phyloP scores from a whole-genome alignment of 2,797 vertebrate genomes.

The Stomatorhinus walkeri region DNA sequence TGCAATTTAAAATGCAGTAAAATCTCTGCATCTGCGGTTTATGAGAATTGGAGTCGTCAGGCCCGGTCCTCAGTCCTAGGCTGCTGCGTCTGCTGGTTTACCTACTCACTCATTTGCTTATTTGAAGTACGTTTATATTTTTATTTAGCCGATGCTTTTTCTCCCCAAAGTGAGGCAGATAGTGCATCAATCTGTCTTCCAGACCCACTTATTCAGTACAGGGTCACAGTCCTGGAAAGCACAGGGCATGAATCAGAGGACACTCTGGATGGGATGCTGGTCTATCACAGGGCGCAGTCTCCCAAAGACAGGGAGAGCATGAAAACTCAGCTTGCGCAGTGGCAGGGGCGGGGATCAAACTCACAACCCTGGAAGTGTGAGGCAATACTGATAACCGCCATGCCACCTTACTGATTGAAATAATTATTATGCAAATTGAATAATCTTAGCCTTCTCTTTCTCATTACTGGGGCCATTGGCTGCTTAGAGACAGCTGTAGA shows the following conservation, averaged over 20 bases:
- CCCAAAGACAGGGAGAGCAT: background rate
- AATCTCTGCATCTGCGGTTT: background rate
- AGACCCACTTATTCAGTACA: background rate
- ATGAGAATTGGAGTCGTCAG: background rate
- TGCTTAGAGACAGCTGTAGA: background rate
- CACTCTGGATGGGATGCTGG: background rate
- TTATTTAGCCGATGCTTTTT: background rate
- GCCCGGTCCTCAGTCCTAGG: background rate
- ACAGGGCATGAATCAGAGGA: background rate
- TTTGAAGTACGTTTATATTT: background rate
- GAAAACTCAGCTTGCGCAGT: background rate
- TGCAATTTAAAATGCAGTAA: background rate
- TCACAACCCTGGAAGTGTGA: background rate
- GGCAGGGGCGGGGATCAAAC: background rate
- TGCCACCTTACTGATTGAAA: background rate
- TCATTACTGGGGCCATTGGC: background rate
- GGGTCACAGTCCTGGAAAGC: background rate
- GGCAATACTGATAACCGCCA: background rate
- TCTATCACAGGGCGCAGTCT: background rate
- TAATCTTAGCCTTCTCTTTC: constrained; percentile 1
- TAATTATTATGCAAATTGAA: constrained; percentile 8
- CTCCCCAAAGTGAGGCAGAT: background rate
- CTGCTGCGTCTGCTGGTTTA: background rate
- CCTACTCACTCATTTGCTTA: background rate
- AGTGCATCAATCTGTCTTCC: background rate